These are phyloP conservation scores for Dryobota labecula DNA, from an alignment of 2,888 invertebrate species.

Conservation along the genomic window DNA sequence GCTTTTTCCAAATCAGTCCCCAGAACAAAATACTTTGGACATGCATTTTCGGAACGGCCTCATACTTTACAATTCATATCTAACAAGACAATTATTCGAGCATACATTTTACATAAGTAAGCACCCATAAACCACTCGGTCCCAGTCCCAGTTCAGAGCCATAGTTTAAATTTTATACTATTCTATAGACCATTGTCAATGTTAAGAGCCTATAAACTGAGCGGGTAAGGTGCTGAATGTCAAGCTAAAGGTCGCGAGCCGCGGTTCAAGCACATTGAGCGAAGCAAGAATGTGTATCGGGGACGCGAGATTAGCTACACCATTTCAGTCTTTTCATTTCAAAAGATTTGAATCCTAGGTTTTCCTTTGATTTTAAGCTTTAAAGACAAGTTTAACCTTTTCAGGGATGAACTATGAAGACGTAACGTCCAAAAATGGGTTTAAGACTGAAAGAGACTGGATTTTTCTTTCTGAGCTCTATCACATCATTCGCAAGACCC, in stretches of 20 bases:
- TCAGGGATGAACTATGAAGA: neutral
- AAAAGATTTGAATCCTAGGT: constrained; percentile 1
- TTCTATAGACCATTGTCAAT: constrained; percentile 66
- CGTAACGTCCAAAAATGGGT: neutral
- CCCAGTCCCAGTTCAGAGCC: constrained; percentile 37
- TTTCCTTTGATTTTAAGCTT: neutral
- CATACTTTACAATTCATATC: constrained; percentile 45
- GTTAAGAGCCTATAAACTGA: constrained; percentile 59
- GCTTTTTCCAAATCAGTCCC: neutral
- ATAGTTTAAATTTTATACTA: constrained; percentile 50
- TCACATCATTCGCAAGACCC: neutral
- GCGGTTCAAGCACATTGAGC: constrained; percentile 56
- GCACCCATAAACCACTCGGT: constrained; percentile 47
- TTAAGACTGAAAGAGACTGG: too few relatives aligned
- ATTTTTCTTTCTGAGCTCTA: neutral
- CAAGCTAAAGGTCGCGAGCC: constrained; percentile 56
- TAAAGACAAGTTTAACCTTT: neutral
- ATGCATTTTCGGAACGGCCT: constrained; percentile 16
- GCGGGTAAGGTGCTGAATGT: constrained; percentile 63
- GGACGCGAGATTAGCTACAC: constrained; percentile 37
- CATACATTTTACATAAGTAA: constrained; percentile 46
- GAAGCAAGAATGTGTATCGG: constrained; percentile 45
- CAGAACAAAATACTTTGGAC: neutral
- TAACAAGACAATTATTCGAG: constrained; percentile 44
- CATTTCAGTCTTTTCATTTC: constrained; percentile 11